Percentiles rank a stretch among this genome's conserved stretches.
Conservation (phyloP, 2,113 vertebrate genomes). For the Eulemur rufifrons region DNA sequence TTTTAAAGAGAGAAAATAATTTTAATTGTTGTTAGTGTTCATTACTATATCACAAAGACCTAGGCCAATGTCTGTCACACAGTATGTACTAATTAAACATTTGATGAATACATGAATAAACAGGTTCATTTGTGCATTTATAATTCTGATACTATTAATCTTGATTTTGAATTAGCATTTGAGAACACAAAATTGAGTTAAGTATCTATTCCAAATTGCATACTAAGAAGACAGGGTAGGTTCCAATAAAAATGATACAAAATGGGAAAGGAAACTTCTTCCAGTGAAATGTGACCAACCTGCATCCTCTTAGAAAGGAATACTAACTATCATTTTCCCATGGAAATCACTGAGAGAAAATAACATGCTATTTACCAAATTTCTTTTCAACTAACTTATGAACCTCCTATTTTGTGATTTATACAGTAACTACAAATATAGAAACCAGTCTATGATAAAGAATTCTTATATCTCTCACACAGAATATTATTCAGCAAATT, state of each 20-base stretch:
- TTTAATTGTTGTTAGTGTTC: background rate
- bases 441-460: conserved; percentile 33
- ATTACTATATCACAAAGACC: background rate
- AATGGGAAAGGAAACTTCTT: background rate
- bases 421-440: conserved; percentile 9
- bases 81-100: background rate
- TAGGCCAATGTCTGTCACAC: background rate
- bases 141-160: background rate
- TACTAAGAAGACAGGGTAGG: background rate
- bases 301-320: background rate
- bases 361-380: background rate
- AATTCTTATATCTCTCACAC: background rate
- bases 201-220: conserved; percentile 13
- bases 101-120: background rate
- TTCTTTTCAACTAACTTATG: background rate
- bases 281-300: background rate
- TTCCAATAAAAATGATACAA: background rate
- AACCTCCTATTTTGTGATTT: conserved; percentile 20
- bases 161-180: background rate
- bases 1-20: conserved; percentile 28
- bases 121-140: background rate
- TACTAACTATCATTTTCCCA: background rate
- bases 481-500: conserved; percentile 43
- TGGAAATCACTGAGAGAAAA: conserved; percentile 38
- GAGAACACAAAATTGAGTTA: conserved; percentile 13